Evolutionary conservation across 2,113 vertebrate species (phyloP).

Genomic region (Pogona vitticeps): DNA sequence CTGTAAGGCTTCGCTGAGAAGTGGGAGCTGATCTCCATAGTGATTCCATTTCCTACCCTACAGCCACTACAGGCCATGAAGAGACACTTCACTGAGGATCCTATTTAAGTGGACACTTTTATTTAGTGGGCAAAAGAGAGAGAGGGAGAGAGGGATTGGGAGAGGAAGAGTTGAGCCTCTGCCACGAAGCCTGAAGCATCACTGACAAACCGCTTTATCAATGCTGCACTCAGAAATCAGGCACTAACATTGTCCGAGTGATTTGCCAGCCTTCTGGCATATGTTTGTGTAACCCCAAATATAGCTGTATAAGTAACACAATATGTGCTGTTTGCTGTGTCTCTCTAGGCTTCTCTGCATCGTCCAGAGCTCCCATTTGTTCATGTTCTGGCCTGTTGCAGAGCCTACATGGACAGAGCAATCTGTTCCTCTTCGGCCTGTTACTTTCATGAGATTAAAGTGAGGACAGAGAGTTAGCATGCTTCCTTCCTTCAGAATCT

Average conservation of each 20-base stretch:
- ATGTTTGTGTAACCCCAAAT: background rate
- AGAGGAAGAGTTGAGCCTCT: conserved; percentile 5
- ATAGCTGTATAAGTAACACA: too few relatives aligned
- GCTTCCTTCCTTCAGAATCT: too few relatives aligned
- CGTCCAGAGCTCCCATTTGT: too few relatives aligned
- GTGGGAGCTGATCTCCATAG: background rate
- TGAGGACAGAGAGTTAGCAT: too few relatives aligned
- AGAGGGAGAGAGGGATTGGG: too few relatives aligned
- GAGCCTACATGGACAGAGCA: too few relatives aligned
- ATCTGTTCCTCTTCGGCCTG: too few relatives aligned
- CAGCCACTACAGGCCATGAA: background rate
- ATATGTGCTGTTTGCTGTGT: too few relatives aligned
- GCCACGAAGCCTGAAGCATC: conserved; percentile 16
- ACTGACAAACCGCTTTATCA: conserved; percentile 1
- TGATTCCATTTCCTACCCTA: conserved; percentile 4
- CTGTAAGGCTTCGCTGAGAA: background rate
- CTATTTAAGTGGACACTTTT: background rate
- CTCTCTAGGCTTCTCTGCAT: too few relatives aligned
- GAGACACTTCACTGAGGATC: conserved; percentile 7
- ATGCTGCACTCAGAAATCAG: background rate
- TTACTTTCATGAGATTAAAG: too few relatives aligned
- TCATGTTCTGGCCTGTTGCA: too few relatives aligned
- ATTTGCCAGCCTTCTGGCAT: background rate
- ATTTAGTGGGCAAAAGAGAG: conserved; percentile 8
- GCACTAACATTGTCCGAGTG: background rate